Conservation (phyloP, 2,113 vertebrate species). For the Coracopsis vasa region DNA sequence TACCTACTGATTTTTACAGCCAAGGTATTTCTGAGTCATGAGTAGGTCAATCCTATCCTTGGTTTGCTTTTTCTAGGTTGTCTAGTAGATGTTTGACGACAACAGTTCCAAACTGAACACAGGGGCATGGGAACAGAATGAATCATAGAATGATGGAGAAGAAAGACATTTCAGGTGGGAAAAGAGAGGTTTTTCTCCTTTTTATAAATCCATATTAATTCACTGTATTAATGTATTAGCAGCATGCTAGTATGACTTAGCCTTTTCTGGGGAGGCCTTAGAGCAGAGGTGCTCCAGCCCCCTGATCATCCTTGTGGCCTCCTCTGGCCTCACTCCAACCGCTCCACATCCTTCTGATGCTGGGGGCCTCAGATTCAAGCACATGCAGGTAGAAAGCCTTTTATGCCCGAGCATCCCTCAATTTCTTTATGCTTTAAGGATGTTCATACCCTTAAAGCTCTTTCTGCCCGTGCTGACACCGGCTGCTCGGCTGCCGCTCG, state of each 20-base stretch:
- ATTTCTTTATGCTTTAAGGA: rapidly evolving
- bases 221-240: neutral
- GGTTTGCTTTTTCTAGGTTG: neutral
- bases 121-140: neutral
- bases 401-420: rapidly evolving
- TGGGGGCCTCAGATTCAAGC: neutral
- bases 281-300: neutral
- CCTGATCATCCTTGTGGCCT: neutral
- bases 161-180: neutral
- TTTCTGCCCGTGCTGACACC: rapidly evolving
- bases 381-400: rapidly evolving
- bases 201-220: neutral
- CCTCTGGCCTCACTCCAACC: neutral
- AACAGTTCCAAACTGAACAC: neutral
- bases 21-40: neutral
- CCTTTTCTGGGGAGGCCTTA: neutral
- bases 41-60: neutral
- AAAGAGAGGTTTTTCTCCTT: neutral
- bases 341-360: neutral
- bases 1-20: neutral
- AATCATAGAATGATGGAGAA: neutral
- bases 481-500: rapidly evolving
- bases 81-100: neutral
- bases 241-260: neutral
- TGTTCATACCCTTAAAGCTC: rapidly evolving